These are phyloP conservation scores for Sycophaga agraensis DNA, from an alignment of 1,140 invertebrate genomes.

Conservation along the genomic window DNA sequence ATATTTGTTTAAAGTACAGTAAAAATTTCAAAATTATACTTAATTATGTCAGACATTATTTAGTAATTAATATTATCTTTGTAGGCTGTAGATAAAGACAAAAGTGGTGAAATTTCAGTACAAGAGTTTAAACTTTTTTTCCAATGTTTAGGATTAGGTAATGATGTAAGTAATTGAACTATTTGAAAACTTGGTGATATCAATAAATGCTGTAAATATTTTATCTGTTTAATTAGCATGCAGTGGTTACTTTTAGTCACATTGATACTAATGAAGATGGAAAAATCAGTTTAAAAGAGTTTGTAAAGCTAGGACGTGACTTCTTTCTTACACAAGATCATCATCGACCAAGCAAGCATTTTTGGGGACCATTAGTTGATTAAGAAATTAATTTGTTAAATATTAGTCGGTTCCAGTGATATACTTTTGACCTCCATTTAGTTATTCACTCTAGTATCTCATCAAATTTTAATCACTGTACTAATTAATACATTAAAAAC, in stretches of 20 bases:
- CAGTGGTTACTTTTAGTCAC: slow-evolving; percentile 71
- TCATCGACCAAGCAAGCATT: slow-evolving; percentile 74
- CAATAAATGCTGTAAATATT: no score
- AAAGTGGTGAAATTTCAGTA: slow-evolving; percentile 74
- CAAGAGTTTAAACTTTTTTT: slow-evolving; percentile 83
- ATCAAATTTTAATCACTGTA: slow-evolving; percentile 10
- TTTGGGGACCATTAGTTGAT: slow-evolving; percentile 76
- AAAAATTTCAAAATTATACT: slow-evolving; percentile 18
- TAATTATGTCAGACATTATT: neutral
- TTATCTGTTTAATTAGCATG: slow-evolving; percentile 56
- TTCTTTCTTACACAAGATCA: slow-evolving; percentile 79
- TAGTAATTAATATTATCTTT: slow-evolving; percentile 27
- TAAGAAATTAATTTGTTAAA: slow-evolving; percentile 29
- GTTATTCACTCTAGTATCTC: neutral
- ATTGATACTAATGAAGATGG: slow-evolving; percentile 79
- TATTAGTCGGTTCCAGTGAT: slow-evolving; percentile 19
- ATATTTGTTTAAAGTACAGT: slow-evolving; percentile 75
- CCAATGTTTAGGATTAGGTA: slow-evolving; percentile 71
- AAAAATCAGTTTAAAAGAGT: slow-evolving; percentile 73
- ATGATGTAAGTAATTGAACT: slow-evolving; percentile 59
- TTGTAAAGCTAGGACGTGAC: slow-evolving; percentile 75
- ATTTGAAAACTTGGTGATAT: neutral
- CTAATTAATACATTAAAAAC: slow-evolving; percentile 9
- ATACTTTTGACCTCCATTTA: slow-evolving; percentile 20
- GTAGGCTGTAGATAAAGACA: slow-evolving; percentile 80